Percentiles rank a stretch among this genome's conserved stretches.
phyloP scores from a whole-genome alignment of 1,140 invertebrate species.

The Calliopsis andreniformis region DNA sequence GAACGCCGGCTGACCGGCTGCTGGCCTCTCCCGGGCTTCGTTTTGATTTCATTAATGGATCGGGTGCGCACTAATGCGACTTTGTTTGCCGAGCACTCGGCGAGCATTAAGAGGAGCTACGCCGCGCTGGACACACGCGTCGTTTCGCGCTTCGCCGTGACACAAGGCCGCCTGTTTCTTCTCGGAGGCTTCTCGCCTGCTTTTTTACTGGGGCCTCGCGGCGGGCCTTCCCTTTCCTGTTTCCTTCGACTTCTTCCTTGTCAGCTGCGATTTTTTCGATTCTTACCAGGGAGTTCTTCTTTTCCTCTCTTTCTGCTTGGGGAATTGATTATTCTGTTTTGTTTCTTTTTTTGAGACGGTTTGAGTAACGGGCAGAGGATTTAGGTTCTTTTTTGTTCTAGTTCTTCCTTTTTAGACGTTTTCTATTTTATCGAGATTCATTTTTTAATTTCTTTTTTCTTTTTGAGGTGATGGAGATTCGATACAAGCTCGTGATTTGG shows the following conservation, averaged over 20 bases:
- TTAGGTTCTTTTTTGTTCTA: no score
- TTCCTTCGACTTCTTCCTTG: neutral
- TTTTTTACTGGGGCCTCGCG: neutral
- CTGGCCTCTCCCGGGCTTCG: slow-evolving; percentile 40
- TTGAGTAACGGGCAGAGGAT: no score
- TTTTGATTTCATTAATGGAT: slow-evolving; percentile 76
- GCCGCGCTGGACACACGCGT: slow-evolving; percentile 57
- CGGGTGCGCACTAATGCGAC: slow-evolving; percentile 70
- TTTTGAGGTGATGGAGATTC: no score
- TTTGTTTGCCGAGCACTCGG: slow-evolving; percentile 73
- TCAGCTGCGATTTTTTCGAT: no score
- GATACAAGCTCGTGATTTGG: no score
- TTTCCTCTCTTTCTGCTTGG: no score
- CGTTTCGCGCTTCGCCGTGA: slow-evolving; percentile 61
- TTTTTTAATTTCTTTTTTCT: no score
- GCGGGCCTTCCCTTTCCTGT: neutral
- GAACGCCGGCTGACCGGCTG: slow-evolving; percentile 22
- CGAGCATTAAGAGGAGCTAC: slow-evolving; percentile 69
- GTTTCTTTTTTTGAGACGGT: no score
- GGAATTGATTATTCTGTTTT: no score
- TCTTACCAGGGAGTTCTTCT: no score
- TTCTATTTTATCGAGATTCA: no score
- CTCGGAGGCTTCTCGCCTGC: neutral
- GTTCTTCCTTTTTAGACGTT: no score
- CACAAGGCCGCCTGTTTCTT: slow-evolving; percentile 43